phyloP scores from a whole-genome alignment of 1,140 invertebrate species.

The Aphaenogaster rudis region DNA sequence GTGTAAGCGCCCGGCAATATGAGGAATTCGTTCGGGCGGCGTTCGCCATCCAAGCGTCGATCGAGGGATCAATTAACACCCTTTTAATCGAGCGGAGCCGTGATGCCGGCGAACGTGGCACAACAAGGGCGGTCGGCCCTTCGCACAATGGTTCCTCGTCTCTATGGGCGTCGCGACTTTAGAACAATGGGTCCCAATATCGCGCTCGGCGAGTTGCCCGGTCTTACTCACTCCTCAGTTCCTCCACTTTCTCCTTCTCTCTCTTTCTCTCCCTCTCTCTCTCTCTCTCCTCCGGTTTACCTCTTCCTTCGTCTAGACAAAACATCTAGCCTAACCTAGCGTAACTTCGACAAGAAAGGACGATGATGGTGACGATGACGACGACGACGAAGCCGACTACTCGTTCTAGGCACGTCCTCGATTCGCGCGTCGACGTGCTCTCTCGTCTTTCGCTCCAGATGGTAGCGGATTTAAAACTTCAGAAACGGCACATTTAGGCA shows the following conservation, averaged over 20 bases:
- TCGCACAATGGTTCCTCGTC: conserved; percentile 56
- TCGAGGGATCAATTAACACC: conserved; percentile 62
- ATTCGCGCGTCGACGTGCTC: conserved; percentile 24
- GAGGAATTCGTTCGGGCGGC: conserved; percentile 47
- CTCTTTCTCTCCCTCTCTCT: conserved; percentile 6
- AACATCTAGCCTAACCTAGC: conserved; percentile 51
- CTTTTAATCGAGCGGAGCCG: conserved; percentile 60
- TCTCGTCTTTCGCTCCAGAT: not conserved
- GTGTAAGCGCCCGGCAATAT: conserved; percentile 50
- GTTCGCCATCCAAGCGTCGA: conserved; percentile 55
- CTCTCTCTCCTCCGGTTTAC: not conserved
- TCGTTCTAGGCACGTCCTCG: conserved; percentile 18
- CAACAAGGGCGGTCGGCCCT: conserved; percentile 56
- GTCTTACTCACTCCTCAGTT: conserved; percentile 31
- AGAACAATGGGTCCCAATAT: conserved; percentile 62
- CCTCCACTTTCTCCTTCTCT: not conserved
- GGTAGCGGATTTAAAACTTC: conserved; percentile 39
- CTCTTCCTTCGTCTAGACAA: conserved; percentile 49
- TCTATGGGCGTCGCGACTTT: conserved; percentile 57
- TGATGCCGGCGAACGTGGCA: conserved; percentile 51
- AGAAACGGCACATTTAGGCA: conserved; percentile 14
- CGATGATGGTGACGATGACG: conserved; percentile 31
- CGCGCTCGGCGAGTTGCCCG: conserved; percentile 42
- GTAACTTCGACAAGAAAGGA: conserved; percentile 28
- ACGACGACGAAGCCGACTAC: conserved; percentile 22